Evolutionary conservation across 1,140 invertebrate species (phyloP).

Genomic region (Zaprionus kolodkinae): DNA sequence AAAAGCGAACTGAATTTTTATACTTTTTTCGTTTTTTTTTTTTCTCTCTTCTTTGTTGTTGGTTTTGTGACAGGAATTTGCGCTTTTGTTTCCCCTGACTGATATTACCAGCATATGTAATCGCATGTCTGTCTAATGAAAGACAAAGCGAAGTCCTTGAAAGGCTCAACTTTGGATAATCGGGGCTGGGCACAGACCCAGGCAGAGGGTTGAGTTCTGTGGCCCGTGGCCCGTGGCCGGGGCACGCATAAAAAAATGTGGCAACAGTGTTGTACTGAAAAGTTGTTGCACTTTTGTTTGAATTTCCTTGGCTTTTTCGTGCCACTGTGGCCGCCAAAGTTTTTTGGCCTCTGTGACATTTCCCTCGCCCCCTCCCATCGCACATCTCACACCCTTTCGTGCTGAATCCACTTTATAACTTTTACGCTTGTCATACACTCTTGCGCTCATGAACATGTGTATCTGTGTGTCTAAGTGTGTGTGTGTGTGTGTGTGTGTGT

Average conservation of each 20-base stretch:
- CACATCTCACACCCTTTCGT: slow-evolving; percentile 15
- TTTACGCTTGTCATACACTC: slow-evolving; percentile 49
- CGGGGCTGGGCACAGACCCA: neutral
- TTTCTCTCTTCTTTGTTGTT: neutral
- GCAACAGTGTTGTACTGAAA: slow-evolving; percentile 44
- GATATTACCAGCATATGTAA: slow-evolving; percentile 34
- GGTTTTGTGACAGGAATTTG: neutral
- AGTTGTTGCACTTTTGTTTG: slow-evolving; percentile 78
- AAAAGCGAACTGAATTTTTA: neutral
- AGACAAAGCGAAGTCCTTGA: slow-evolving; percentile 35
- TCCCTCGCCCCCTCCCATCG: slow-evolving; percentile 14
- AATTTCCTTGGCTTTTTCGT: slow-evolving; percentile 74
- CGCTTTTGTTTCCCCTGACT: neutral
- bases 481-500: slow-evolving; percentile 11
- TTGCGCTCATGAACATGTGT: slow-evolving; percentile 41
- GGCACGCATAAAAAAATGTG: slow-evolving; percentile 30
- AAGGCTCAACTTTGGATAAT: slow-evolving; percentile 27
- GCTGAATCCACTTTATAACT: slow-evolving; percentile 62
- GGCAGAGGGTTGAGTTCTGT: neutral
- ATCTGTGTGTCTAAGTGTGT: slow-evolving; percentile 11
- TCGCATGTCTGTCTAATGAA: slow-evolving; percentile 32
- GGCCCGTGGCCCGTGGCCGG: neutral
- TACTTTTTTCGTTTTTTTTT: neutral
- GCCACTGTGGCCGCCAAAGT: slow-evolving; percentile 63
- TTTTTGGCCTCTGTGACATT: slow-evolving; percentile 67